These are phyloP conservation scores for Actinia tenebrosa DNA, from an alignment of 64 coral and sea anemone genomes.

Conservation along the genomic window DNA sequence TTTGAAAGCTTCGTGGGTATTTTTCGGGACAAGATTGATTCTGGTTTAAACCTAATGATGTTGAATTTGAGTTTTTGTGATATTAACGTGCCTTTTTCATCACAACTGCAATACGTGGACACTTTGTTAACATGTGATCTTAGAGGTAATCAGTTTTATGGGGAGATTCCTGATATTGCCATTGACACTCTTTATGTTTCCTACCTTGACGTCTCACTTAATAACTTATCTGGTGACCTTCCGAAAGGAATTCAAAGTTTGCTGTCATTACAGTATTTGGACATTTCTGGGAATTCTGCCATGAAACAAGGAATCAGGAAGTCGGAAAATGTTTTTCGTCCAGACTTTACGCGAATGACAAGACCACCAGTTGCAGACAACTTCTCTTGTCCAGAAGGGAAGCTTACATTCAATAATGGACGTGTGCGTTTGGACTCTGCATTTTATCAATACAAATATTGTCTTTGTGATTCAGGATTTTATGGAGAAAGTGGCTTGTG, in stretches of 20 bases:
- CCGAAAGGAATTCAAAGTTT: constrained; percentile 30
- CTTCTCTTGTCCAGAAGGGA: constrained; percentile 37
- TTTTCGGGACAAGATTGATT: not conserved
- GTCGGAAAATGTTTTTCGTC: not conserved
- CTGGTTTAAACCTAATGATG: not conserved
- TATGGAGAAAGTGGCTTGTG: constrained; percentile 38
- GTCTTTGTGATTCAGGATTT: constrained; percentile 36
- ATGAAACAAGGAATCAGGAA: not conserved
- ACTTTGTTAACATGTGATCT: constrained; percentile 27
- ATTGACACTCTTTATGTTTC: constrained; percentile 19
- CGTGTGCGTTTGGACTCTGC: constrained; percentile 30
- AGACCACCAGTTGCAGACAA: constrained; percentile 3
- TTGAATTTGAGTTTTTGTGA: constrained; percentile 48
- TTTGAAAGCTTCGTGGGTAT: constrained; percentile 18
- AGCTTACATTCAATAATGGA: constrained; percentile 38
- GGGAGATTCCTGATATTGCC: not conserved
- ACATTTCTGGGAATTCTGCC: constrained; percentile 37
- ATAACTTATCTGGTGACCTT: constrained; percentile 29
- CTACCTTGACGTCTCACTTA: constrained; percentile 15
- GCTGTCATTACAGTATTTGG: constrained; percentile 26
- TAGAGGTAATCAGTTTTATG: constrained; percentile 35
- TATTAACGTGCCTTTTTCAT: constrained; percentile 9
- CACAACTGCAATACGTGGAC: constrained; percentile 7
- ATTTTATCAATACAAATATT: constrained; percentile 43
- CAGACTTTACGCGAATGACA: constrained; percentile 28